Conservation (phyloP, 2,888 invertebrate genomes). For the Branchipolynoe longqiensis region DNA sequence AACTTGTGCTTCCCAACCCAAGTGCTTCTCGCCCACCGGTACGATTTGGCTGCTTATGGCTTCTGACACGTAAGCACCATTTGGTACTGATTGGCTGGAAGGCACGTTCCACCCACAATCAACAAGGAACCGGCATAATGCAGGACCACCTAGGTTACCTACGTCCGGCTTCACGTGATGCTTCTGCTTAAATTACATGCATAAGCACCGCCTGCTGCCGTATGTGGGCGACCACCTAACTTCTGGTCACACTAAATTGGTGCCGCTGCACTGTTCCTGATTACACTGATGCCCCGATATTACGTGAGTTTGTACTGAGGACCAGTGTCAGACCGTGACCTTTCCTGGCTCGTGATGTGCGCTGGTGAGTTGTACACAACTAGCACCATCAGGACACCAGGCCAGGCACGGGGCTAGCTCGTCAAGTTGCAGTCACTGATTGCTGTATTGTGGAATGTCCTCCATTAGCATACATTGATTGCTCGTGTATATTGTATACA, state of each 20-base stretch:
- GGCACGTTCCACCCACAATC: neutral
- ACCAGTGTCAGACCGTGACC: neutral
- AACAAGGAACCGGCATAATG: neutral
- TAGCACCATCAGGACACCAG: constrained; percentile 60
- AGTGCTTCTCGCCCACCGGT: neutral
- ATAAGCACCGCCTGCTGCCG: constrained; percentile 64
- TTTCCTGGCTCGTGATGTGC: constrained; percentile 54
- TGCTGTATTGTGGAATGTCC: no score
- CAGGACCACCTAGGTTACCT: constrained; percentile 7
- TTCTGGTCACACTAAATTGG: no score
- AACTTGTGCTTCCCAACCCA: neutral
- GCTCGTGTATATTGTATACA: neutral
- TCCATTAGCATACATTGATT: neutral
- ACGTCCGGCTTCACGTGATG: constrained; percentile 38
- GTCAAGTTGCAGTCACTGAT: no score
- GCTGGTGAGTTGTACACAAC: constrained; percentile 32
- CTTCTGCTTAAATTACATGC: constrained; percentile 45
- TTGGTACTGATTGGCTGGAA: constrained; percentile 63
- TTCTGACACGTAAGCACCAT: constrained; percentile 64
- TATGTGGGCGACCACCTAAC: constrained; percentile 1
- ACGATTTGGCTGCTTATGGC: constrained; percentile 45
- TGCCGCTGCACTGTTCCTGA: no score
- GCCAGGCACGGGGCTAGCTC: constrained; percentile 40
- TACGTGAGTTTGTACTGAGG: neutral
- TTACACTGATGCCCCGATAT: no score